Conservation (phyloP, 2,797 vertebrate species). For the Rousettus madagascariensis region DNA sequence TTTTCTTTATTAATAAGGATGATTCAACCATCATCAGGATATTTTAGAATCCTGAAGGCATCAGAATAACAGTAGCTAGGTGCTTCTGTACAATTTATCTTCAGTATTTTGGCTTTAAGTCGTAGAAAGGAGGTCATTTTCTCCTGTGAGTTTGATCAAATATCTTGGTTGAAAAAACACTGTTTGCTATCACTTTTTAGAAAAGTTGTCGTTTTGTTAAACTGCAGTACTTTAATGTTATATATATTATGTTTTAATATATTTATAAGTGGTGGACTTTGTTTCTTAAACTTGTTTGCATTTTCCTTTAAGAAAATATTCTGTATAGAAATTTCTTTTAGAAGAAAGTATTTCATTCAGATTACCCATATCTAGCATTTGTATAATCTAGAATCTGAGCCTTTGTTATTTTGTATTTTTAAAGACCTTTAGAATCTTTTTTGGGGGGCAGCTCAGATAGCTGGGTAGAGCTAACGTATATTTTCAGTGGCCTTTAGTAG, state of each 20-base stretch:
- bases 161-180: conserved; percentile 69
- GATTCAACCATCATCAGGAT: conserved; percentile 67
- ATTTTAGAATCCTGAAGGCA: conserved; percentile 56
- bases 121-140: conserved; percentile 57
- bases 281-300: conserved; percentile 85
- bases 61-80: conserved; percentile 55
- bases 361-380: background rate
- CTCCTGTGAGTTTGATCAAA: conserved; percentile 74
- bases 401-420: background rate
- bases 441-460: background rate
- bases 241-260: conserved; percentile 81
- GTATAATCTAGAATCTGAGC: background rate
- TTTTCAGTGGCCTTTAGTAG: background rate
- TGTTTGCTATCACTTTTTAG: conserved; percentile 81
- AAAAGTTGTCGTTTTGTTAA: conserved; percentile 82
- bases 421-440: background rate
- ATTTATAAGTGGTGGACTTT: conserved; percentile 83
- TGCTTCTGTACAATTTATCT: conserved; percentile 60
- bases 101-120: conserved; percentile 56
- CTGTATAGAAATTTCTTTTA: background rate
- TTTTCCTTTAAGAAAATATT: conserved; percentile 73
- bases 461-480: background rate
- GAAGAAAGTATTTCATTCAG: background rate
- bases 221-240: conserved; percentile 82
- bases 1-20: conserved; percentile 75